Evolutionary conservation across 2,113 vertebrate species (phyloP).

Genomic region (Pheucticus melanocephalus): DNA sequence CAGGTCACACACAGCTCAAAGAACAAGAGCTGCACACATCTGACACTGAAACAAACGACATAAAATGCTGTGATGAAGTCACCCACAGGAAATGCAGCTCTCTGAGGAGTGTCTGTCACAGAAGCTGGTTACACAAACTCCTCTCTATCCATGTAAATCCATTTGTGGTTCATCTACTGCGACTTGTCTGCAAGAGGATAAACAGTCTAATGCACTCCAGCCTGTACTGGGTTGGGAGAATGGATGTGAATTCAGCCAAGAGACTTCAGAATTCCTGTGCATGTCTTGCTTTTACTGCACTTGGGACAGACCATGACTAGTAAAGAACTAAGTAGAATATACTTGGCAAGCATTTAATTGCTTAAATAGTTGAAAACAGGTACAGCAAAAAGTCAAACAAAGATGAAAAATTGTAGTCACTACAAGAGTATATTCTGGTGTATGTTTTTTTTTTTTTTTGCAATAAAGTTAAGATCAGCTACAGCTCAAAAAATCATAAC

Average conservation of each 20-base stretch:
- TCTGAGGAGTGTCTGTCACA: not conserved
- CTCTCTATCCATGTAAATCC: not conserved
- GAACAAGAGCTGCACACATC: not conserved
- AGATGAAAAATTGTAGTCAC: not conserved
- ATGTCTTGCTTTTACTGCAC: not conserved
- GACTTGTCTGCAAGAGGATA: not conserved
- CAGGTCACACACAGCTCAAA: not conserved
- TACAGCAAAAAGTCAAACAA: constrained; percentile 20
- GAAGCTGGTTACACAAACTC: not conserved
- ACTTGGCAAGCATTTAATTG: not conserved
- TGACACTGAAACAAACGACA: not conserved
- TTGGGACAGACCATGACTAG: not conserved
- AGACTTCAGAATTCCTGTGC: not conserved
- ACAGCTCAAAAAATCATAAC: not conserved
- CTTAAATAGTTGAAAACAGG: not conserved
- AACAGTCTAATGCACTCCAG: not conserved
- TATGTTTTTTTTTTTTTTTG: not conserved
- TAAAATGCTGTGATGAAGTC: not conserved
- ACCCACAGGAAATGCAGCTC: not conserved
- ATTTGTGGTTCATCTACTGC: not conserved
- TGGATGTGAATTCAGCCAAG: not conserved
- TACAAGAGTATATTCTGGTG: not conserved
- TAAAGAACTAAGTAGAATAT: not conserved
- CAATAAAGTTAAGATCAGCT: not conserved
- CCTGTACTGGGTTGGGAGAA: not conserved